Conservation (phyloP, 2,888 invertebrate genomes). For the Aplocera efformata region DNA sequence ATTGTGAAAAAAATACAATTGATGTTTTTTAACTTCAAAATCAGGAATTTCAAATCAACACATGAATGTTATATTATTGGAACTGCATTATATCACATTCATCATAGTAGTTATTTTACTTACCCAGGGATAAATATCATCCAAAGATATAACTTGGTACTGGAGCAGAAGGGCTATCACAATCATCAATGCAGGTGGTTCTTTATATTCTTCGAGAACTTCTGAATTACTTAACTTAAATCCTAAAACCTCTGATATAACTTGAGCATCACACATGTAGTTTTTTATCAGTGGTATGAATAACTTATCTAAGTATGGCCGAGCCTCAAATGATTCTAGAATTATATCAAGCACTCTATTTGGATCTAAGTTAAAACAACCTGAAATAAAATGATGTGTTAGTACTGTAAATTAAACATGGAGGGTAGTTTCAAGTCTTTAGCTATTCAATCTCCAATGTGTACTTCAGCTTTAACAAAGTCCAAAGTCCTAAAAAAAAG, state of each 20-base stretch:
- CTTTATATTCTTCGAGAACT: slow-evolving; percentile 78
- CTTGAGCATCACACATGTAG: slow-evolving; percentile 90
- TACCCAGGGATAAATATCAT: slow-evolving; percentile 96
- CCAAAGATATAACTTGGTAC: slow-evolving; percentile 90
- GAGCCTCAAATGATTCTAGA: slow-evolving; percentile 96
- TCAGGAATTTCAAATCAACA: no score
- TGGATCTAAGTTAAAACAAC: slow-evolving; percentile 99
- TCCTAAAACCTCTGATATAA: slow-evolving; percentile 96
- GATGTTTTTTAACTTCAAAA: no score
- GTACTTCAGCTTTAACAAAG: no score
- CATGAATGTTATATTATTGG: no score
- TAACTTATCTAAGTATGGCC: slow-evolving; percentile 87
- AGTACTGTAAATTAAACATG: no score
- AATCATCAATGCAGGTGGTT: slow-evolving; percentile 92
- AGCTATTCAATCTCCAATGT: no score
- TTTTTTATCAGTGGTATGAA: slow-evolving; percentile 91
- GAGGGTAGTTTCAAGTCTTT: no score
- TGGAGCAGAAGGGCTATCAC: slow-evolving; percentile 95
- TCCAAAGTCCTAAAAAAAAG: no score
- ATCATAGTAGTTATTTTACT: slow-evolving; percentile 44
- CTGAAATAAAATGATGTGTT: slow-evolving; percentile 77
- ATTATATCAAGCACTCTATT: slow-evolving; percentile 98
- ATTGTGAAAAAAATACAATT: no score
- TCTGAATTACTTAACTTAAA: slow-evolving; percentile 91
- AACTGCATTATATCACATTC: no score